Percentiles rank a stretch among this genome's conserved stretches.
These are phyloP conservation scores for Mimas tiliae DNA, from an alignment of 2,888 invertebrate genomes.

Conservation along the genomic window DNA sequence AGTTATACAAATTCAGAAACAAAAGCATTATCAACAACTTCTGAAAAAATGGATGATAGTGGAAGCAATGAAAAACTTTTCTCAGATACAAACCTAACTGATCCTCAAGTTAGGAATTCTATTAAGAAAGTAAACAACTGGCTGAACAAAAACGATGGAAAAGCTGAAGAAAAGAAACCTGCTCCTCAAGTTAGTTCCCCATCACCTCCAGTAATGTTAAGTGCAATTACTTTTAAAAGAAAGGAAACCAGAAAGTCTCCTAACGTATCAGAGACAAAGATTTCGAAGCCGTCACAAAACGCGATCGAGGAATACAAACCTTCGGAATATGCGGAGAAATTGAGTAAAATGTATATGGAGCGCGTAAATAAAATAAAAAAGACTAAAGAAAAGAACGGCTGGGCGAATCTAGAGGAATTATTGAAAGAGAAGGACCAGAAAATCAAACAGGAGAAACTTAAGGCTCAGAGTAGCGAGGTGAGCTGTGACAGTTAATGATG, in stretches of 20 bases:
- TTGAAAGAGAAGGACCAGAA: constrained; percentile 47
- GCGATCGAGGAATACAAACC: constrained; percentile 42
- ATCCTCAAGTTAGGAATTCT: constrained; percentile 45
- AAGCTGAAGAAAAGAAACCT: constrained; percentile 14
- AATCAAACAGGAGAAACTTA: constrained; percentile 11
- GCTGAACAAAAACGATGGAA: constrained; percentile 42
- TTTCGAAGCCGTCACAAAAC: constrained; percentile 26
- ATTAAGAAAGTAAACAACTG: constrained; percentile 55
- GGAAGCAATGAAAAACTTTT: not conserved
- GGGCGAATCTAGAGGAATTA: constrained; percentile 41
- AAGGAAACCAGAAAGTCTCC: constrained; percentile 39
- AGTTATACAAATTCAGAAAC: not conserved
- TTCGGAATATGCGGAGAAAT: constrained; percentile 47
- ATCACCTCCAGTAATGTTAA: constrained; percentile 34
- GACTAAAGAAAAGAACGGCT: constrained; percentile 35
- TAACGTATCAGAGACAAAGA: constrained; percentile 29
- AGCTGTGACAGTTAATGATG: not conserved
- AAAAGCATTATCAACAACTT: not conserved
- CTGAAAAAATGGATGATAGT: not conserved
- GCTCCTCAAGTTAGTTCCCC: not conserved
- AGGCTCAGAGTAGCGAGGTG: not conserved
- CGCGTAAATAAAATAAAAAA: constrained; percentile 32
- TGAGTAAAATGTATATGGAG: constrained; percentile 45
- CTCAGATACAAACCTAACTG: constrained; percentile 24
- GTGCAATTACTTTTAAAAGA: constrained; percentile 48